Evolutionary conservation across 2,888 invertebrate genomes (phyloP).

Genomic region (Hesperia comma): DNA sequence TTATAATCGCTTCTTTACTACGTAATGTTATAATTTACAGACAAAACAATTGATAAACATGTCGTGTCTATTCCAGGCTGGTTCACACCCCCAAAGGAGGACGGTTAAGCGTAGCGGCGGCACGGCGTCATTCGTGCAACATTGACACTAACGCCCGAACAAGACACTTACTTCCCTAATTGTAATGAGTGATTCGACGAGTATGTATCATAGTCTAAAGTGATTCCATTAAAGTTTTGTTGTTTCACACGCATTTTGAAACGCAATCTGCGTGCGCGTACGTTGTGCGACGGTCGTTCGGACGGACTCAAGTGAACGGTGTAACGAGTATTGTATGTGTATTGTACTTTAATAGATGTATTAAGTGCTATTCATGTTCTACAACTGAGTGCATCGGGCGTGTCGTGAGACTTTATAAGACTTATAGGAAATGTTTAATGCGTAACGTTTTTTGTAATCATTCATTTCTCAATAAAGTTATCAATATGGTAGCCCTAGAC

Average conservation of each 20-base stretch:
- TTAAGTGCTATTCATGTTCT: conserved; percentile 78
- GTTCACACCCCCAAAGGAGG: conserved; percentile 96
- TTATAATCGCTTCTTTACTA: too few species aligned
- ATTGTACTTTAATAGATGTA: conserved; percentile 59
- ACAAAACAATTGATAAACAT: too few species aligned
- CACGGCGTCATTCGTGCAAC: conserved; percentile 64
- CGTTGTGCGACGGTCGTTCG: conserved; percentile 8
- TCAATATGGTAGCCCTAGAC: conserved; percentile 78
- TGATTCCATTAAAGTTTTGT: conserved; percentile 35
- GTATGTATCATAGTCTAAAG: conserved; percentile 40
- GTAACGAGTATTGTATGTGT: conserved; percentile 62
- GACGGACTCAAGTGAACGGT: conserved; percentile 37
- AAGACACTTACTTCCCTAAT: conserved; percentile 55
- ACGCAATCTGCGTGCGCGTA: conserved; percentile 20
- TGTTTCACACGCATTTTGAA: neutral
- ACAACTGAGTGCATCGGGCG: conserved; percentile 64
- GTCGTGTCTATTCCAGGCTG: conserved; percentile 86
- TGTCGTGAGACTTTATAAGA: conserved; percentile 79
- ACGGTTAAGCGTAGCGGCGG: conserved; percentile 86
- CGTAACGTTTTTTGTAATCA: conserved; percentile 83
- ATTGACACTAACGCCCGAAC: conserved; percentile 67
- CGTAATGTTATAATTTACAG: too few species aligned
- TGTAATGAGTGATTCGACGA: conserved; percentile 60
- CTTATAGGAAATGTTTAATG: conserved; percentile 82
- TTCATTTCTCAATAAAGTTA: conserved; percentile 77